phyloP scores from a whole-genome alignment of 2,113 vertebrate genomes.

The Andinoacara biseriatus region DNA sequence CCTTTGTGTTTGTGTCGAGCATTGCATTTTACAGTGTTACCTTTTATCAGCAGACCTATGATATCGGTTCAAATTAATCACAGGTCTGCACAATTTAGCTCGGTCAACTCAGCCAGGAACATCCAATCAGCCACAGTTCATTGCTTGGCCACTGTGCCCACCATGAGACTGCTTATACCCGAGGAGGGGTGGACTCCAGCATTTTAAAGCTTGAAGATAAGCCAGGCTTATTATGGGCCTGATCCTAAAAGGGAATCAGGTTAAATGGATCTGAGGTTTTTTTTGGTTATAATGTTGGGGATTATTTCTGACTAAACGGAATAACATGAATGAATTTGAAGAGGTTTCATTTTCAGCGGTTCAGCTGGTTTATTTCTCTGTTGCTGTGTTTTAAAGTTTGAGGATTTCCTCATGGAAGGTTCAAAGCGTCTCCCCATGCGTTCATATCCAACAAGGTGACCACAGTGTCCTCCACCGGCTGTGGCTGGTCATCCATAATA shows the following conservation, averaged over 20 bases:
- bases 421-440: constrained; percentile 27
- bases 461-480: constrained; percentile 48
- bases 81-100: constrained; percentile 10
- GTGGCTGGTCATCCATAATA: constrained; percentile 68
- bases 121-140: constrained; percentile 42
- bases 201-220: constrained; percentile 52
- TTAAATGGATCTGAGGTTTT: constrained; percentile 39
- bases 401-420: constrained; percentile 12
- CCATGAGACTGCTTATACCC: constrained; percentile 34
- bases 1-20: background rate
- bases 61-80: background rate
- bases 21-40: background rate
- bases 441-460: constrained; percentile 65
- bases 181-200: constrained; percentile 34
- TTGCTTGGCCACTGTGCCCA: constrained; percentile 37
- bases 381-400: background rate
- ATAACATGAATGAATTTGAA: background rate
- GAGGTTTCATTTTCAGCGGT: background rate
- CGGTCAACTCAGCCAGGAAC: constrained; percentile 17
- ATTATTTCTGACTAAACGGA: background rate
- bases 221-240: constrained; percentile 53
- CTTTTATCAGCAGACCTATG: background rate
- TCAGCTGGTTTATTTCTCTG: constrained; percentile 1
- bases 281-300: background rate
- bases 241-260: constrained; percentile 26